Conservation (phyloP, 2,888 invertebrate genomes). For the Noctua pronuba region DNA sequence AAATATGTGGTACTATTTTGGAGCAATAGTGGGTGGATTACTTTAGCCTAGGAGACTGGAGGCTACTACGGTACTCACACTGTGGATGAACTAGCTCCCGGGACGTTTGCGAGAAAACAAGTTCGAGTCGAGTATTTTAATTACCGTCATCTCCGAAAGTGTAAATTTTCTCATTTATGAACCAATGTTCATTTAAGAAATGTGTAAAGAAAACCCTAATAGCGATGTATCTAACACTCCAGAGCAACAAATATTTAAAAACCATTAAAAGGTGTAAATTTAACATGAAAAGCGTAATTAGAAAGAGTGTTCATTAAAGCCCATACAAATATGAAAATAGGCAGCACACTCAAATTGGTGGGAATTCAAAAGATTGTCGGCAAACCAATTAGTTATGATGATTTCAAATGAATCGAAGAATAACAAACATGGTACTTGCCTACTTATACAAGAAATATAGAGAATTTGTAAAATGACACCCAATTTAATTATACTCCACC, state of each 20-base stretch:
- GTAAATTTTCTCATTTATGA: conserved; percentile 43
- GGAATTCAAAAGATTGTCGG: conserved; percentile 38
- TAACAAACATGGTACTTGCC: conserved; percentile 29
- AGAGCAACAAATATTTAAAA: conserved; percentile 60
- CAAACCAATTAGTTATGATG: conserved; percentile 35
- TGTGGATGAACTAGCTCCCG: neutral
- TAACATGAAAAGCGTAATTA: conserved; percentile 54
- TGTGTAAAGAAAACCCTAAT: conserved; percentile 32
- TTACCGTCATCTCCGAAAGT: neutral
- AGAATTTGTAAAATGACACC: conserved; percentile 64
- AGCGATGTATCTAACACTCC: conserved; percentile 41
- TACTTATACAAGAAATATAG: conserved; percentile 55
- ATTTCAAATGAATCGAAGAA: conserved; percentile 39
- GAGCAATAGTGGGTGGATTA: neutral
- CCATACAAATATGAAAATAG: conserved; percentile 39
- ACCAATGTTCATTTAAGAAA: conserved; percentile 33
- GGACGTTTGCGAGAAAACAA: neutral
- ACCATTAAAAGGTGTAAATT: conserved; percentile 60
- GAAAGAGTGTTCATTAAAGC: conserved; percentile 50
- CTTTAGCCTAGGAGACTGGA: neutral
- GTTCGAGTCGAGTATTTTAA: neutral
- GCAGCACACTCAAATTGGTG: conserved; percentile 22
- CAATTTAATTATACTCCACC: conserved; percentile 53
- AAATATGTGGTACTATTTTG: conserved; percentile 14
- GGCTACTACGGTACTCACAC: no score